Conservation (phyloP, 2,888 invertebrate genomes). For the Mystacides longicornis region DNA sequence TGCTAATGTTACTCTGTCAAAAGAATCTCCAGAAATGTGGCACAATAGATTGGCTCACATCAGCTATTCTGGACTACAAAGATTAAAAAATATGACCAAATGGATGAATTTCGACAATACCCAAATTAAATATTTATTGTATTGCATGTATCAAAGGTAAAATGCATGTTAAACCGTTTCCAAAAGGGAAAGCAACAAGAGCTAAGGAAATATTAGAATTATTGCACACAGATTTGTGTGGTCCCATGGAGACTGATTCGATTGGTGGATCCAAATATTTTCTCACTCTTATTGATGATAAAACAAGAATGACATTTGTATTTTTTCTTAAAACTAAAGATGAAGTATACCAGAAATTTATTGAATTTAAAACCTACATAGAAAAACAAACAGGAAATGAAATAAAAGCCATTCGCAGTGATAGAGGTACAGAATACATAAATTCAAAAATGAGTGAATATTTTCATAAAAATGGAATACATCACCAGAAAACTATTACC, state of each 20-base stretch:
- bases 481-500: not conserved
- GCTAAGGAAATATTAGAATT: not conserved
- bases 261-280: not conserved
- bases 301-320: not conserved
- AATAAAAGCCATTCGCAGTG: not conserved
- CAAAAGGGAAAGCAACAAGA: not conserved
- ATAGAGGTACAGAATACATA: not conserved
- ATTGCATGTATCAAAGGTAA: not conserved
- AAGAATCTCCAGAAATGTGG: not conserved
- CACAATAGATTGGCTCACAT: conserved; percentile 1
- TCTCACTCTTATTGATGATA: not conserved
- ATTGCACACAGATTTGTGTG: not conserved
- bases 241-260: not conserved
- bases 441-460: not conserved
- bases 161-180: not conserved
- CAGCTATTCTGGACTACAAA: not conserved
- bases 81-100: not conserved
- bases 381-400: not conserved
- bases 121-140: not conserved
- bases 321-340: not conserved
- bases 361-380: not conserved
- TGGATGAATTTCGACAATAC: not conserved
- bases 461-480: not conserved
- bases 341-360: not conserved
- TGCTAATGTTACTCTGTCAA: not conserved